Evolutionary conservation across 2,113 vertebrate species (phyloP).

Genomic region (Macquaria australasica): DNA sequence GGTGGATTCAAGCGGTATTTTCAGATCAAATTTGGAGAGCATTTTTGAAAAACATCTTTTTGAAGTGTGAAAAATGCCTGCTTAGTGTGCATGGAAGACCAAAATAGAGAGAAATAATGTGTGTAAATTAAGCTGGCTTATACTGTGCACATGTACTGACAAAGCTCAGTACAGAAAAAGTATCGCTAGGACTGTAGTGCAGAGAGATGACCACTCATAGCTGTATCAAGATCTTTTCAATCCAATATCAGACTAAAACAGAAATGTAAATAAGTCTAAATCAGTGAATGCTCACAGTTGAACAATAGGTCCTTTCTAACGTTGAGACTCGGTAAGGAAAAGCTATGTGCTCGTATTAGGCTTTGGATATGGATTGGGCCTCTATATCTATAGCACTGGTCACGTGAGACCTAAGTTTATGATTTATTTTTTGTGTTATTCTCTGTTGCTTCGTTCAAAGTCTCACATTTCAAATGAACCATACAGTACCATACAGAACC

Average conservation of each 20-base stretch:
- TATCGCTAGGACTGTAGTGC: background rate
- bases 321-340: background rate
- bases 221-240: slow-evolving; percentile 2
- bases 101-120: slow-evolving; percentile 1
- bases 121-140: background rate
- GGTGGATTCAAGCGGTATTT: background rate
- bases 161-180: background rate
- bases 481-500: background rate
- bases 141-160: background rate
- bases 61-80: background rate
- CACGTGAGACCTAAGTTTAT: background rate
- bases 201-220: background rate
- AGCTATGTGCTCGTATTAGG: background rate
- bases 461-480: background rate
- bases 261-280: slow-evolving; percentile 6
- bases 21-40: background rate
- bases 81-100: background rate
- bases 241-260: background rate
- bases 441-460: background rate
- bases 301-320: background rate
- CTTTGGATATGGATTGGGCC: background rate
- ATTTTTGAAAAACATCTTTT: background rate
- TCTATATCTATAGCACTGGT: background rate
- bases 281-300: slow-evolving; percentile 6
- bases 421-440: background rate